These are phyloP conservation scores for Naja naja DNA, from an alignment of 2,113 vertebrate species.

Conservation along the genomic window DNA sequence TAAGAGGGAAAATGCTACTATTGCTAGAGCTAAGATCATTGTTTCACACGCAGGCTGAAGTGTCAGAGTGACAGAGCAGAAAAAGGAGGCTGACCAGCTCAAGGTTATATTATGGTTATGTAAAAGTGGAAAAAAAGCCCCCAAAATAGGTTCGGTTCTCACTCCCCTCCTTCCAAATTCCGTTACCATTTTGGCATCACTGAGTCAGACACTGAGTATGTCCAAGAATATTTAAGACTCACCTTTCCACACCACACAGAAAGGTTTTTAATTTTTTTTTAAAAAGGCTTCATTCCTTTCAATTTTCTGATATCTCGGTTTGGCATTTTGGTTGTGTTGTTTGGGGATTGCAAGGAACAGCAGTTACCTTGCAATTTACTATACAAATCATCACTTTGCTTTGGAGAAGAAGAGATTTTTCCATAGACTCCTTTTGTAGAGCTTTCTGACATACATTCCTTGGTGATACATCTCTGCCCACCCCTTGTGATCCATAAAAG, in stretches of 20 bases:
- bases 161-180: neutral
- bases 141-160: neutral
- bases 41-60: neutral
- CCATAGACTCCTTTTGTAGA: neutral
- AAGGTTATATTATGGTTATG: neutral
- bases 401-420: neutral
- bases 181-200: neutral
- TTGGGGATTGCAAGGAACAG: too few species aligned
- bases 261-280: neutral
- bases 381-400: neutral
- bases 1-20: neutral
- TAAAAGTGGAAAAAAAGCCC: neutral
- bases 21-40: neutral
- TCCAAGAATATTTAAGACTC: neutral
- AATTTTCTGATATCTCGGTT: too few species aligned
- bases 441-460: neutral
- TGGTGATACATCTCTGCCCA: neutral
- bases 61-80: neutral
- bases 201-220: neutral
- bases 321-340: neutral
- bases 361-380: neutral
- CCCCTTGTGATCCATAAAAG: slow-evolving; percentile 45
- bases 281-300: neutral
- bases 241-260: neutral
- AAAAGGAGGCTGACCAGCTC: neutral